phyloP scores from a whole-genome alignment of 1,140 invertebrate species.

The Drosophila navojoa region DNA sequence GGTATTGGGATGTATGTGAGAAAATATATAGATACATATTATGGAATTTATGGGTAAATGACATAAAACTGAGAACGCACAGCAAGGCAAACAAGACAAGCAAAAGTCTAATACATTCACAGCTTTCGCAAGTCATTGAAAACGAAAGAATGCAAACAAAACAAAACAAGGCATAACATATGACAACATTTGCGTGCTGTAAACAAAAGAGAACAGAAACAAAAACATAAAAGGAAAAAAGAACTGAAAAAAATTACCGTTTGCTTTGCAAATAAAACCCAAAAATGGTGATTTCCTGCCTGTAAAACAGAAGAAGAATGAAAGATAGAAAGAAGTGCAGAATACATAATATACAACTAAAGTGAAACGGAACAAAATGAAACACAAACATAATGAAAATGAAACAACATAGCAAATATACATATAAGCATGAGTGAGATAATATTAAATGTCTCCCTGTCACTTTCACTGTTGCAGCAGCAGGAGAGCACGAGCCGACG shows the following conservation, averaged over 20 bases:
- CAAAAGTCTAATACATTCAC: conserved; percentile 28
- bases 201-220: conserved; percentile 34
- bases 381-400: conserved; percentile 19
- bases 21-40: not conserved
- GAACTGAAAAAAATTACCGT: conserved; percentile 72
- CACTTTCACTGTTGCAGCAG: not conserved
- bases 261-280: conserved; percentile 84
- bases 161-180: conserved; percentile 32
- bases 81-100: conserved; percentile 13
- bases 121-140: conserved; percentile 36
- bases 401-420: conserved; percentile 12
- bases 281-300: conserved; percentile 84
- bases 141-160: conserved; percentile 8
- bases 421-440: conserved; percentile 7
- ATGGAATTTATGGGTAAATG: not conserved
- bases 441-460: conserved; percentile 3
- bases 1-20: not conserved
- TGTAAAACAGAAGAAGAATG: conserved; percentile 75
- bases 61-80: conserved; percentile 19
- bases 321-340: conserved; percentile 61
- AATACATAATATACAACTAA: conserved; percentile 45
- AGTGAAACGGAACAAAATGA: conserved; percentile 27
- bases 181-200: conserved; percentile 13
- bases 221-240: conserved; percentile 44
- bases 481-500: not conserved